Base-by-base conservation (phyloP, 1,140 invertebrate species). In the Neodiprion lecontei region DNA sequence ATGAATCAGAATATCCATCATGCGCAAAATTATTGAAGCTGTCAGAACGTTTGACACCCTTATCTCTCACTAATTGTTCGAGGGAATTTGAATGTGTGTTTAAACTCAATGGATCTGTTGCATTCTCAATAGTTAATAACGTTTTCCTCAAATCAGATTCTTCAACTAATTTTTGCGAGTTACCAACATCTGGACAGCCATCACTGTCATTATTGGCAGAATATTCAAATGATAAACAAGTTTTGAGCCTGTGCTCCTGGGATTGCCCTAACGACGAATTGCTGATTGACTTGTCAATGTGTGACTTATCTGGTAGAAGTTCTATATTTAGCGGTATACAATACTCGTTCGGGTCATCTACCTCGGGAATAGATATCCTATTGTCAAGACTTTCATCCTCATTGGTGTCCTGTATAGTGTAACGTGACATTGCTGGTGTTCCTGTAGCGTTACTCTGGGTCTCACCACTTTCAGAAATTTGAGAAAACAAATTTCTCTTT, bases 11-110 rank as follows among this genome's bases (percentile, higher is more conserved):
- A 12, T 48, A 65, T 28, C 17, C 8, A 7, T 67, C 71, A 14
- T 61, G 5, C 53, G n/a, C 5, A 1, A 74, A 23, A 14, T 70
- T 79, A 9, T 79, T 82, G 3, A 87, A 23, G 0, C 87, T 74
- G 9, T 84, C 80, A 1, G 77, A 78, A 76, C 83, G 82, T 61
- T 88, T 85, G 0, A 87, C 67, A 8, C 87, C 67, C 79, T 88
- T 86, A 1, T 83, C 84, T 48, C 79, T 85, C 0, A 88, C 75
- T 48, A 82, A 87, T 67, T 87, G 85, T 40, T 84, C 83, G 12
- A 2, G 69, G 17, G 73, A 79, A 61, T 77, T 73, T 8, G 78
- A 67, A 47, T 40, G 40, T 14, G 14, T 65, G 11, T 73, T 9
- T 9, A 71, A 14, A 28, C 72, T 70, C 61, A 77, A 50, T 9